A percentile compares a stretch with the other conserved stretches of the same genome.
Conservation (phyloP, 2,888 invertebrate species). For the Charanyca ferruginea region DNA sequence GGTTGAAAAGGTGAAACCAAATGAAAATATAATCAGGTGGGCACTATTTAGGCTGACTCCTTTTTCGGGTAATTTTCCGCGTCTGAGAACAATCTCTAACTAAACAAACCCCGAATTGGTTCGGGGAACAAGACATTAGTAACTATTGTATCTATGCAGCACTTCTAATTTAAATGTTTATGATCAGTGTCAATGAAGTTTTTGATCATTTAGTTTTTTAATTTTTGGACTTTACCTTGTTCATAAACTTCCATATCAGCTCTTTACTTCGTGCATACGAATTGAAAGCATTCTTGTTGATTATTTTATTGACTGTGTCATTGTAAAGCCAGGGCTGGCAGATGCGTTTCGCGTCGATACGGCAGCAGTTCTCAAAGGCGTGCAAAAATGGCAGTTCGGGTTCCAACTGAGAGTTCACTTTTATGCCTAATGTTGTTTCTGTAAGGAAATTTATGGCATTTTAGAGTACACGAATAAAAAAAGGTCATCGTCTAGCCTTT, state of each 20-base stretch:
- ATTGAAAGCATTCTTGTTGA: slow-evolving; percentile 7
- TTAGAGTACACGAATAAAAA: background rate
- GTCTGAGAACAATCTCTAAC: no score
- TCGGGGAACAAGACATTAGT: no score
- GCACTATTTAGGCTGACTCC: no score
- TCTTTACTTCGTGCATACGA: slow-evolving; percentile 23
- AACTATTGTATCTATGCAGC: no score
- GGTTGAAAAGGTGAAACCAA: no score
- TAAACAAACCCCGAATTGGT: no score
- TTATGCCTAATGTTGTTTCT: slow-evolving; percentile 63
- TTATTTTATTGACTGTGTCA: slow-evolving; percentile 54
- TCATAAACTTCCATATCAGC: slow-evolving; percentile 57
- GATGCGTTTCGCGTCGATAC: slow-evolving; percentile 52
- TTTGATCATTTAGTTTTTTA: no score
- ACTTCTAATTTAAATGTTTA: no score
- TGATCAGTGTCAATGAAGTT: no score
- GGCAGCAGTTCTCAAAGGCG: slow-evolving; percentile 58
- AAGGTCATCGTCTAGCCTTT: no score
- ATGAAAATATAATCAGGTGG: no score
- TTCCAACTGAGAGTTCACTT: slow-evolving; percentile 54
- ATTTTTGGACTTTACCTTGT: slow-evolving; percentile 43
- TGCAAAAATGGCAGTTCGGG: slow-evolving; percentile 59
- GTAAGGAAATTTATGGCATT: background rate
- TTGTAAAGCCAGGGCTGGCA: slow-evolving; percentile 66
- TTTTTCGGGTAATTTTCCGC: no score